These are phyloP conservation scores for Spodoptera picta DNA, from an alignment of 2,888 invertebrate genomes.

Conservation along the genomic window DNA sequence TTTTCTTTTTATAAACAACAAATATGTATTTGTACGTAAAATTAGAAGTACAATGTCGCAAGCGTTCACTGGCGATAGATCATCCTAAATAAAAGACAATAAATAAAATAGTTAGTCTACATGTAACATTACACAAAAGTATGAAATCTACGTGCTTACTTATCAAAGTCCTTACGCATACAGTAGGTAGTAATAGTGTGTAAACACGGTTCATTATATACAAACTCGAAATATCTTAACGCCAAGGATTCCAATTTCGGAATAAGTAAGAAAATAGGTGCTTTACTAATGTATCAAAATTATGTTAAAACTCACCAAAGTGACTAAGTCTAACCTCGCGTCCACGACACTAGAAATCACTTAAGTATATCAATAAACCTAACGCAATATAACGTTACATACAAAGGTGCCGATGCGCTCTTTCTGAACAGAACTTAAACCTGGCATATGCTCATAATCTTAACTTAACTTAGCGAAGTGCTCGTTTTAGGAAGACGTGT, in stretches of 20 bases:
- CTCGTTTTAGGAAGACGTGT: constrained; percentile 55
- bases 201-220: constrained; percentile 61
- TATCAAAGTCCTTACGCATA: constrained; percentile 66
- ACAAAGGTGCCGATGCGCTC: constrained; percentile 23
- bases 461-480: constrained; percentile 60
- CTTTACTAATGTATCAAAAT: constrained; percentile 58
- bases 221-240: constrained; percentile 62
- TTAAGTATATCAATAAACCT: constrained; percentile 22
- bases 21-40: constrained; percentile 53
- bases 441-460: constrained; percentile 28
- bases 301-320: constrained; percentile 42
- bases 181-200: constrained; percentile 54
- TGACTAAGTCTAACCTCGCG: constrained; percentile 33
- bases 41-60: constrained; percentile 44
- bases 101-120: constrained; percentile 61
- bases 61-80: constrained; percentile 47
- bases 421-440: constrained; percentile 18
- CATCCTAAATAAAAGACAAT: constrained; percentile 56
- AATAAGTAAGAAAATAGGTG: constrained; percentile 70
- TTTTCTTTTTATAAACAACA: constrained; percentile 41
- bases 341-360: constrained; percentile 28
- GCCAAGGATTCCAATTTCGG: constrained; percentile 51
- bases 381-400: constrained; percentile 39
- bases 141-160: constrained; percentile 71
- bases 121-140: constrained; percentile 68